phyloP scores from a whole-genome alignment of 2,888 invertebrate species.

The Reticulitermes lucifugus region DNA sequence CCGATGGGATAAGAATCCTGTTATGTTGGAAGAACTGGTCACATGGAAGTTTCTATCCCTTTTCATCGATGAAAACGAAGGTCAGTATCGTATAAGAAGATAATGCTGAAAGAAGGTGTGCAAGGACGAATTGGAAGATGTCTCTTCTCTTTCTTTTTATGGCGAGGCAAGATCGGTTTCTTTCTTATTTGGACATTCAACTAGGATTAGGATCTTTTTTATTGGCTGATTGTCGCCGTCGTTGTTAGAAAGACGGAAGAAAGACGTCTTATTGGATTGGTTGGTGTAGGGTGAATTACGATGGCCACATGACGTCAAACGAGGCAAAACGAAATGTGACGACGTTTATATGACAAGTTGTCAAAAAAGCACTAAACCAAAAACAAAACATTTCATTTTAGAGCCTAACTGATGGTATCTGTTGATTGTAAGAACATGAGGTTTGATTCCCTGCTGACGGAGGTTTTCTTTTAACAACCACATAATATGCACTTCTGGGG shows the following conservation, averaged over 20 bases:
- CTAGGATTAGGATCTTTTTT: constrained; percentile 38
- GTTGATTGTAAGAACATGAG: too few species aligned
- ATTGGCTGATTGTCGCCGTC: constrained; percentile 32
- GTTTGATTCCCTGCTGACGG: too few species aligned
- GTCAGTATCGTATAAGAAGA: not conserved
- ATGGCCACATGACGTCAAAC: constrained; percentile 1
- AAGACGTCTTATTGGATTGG: constrained; percentile 25
- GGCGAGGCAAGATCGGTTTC: constrained; percentile 10
- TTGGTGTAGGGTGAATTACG: not conserved
- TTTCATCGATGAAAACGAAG: not conserved
- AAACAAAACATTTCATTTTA: not conserved
- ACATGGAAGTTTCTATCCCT: not conserved
- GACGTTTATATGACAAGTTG: not conserved
- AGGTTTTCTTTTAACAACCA: too few species aligned
- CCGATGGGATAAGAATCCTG: not conserved
- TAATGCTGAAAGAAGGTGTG: constrained; percentile 15
- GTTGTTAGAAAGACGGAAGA: not conserved
- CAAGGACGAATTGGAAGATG: not conserved
- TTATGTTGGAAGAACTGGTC: not conserved
- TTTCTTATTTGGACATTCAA: constrained; percentile 29
- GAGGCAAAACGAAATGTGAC: not conserved
- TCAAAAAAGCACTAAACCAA: not conserved
- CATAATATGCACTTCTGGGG: too few species aligned
- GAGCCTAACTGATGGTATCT: too few species aligned
- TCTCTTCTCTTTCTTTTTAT: not conserved